Conservation (phyloP, 2,113 vertebrate species). For the Chunga burmeisteri region DNA sequence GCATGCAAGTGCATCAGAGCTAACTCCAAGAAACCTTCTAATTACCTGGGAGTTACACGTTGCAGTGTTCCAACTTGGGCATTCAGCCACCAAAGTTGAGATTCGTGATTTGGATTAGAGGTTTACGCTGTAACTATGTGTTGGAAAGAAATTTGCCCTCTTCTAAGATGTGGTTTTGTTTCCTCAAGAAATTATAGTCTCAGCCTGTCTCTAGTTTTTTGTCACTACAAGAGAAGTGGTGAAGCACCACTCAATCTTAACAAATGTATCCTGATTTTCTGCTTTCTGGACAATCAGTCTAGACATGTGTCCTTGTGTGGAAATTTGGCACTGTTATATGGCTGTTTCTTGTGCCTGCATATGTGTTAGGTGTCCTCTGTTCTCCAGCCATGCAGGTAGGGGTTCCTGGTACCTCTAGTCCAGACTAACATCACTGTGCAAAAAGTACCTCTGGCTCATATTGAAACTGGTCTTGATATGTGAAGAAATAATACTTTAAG, state of each 20-base stretch:
- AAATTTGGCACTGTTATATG: not conserved
- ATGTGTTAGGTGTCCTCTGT: not conserved
- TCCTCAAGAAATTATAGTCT: not conserved
- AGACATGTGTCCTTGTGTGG: not conserved
- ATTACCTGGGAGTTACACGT: fast-evolving
- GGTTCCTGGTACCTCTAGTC: not conserved
- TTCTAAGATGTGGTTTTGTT: not conserved
- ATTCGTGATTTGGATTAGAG: not conserved
- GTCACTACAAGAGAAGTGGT: not conserved
- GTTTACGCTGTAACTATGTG: not conserved
- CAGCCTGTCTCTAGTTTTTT: not conserved
- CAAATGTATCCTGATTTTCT: not conserved
- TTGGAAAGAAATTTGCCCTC: not conserved
- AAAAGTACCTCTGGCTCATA: not conserved
- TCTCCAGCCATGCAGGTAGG: fast-evolving
- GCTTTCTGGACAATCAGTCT: not conserved
- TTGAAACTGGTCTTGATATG: not conserved
- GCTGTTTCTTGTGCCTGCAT: not conserved
- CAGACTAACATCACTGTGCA: not conserved
- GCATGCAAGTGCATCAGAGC: fast-evolving
- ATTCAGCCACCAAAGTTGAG: not conserved
- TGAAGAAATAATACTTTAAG: not conserved
- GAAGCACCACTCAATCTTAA: not conserved
- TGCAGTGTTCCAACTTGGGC: not conserved
- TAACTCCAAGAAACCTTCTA: not conserved